phyloP scores from a whole-genome alignment of 2,888 invertebrate genomes.

The Nemotelus pantherinus region DNA sequence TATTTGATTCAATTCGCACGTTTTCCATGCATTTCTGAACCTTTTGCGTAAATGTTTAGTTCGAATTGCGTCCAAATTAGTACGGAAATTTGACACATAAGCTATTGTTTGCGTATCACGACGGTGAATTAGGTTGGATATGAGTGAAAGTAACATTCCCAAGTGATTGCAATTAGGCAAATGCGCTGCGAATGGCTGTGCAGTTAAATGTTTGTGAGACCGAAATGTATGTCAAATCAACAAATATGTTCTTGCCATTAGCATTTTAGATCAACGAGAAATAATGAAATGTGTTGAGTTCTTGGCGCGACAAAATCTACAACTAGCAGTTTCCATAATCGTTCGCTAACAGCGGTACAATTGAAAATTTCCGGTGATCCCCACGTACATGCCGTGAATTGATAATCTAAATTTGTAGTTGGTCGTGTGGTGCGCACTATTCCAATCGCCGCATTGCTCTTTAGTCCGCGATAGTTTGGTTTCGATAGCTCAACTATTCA shows the following conservation, averaged over 20 bases:
- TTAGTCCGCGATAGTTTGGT: neutral
- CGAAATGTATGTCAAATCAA: neutral
- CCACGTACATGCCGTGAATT: slow-evolving; percentile 28
- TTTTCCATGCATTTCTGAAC: neutral
- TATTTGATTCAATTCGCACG: neutral
- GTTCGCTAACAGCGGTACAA: slow-evolving; percentile 29
- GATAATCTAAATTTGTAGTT: slow-evolving; percentile 19
- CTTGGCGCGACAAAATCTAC: slow-evolving; percentile 1
- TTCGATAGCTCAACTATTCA: neutral
- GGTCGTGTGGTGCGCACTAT: slow-evolving; percentile 30
- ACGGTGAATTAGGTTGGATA: neutral
- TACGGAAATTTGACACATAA: neutral
- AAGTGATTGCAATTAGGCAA: neutral
- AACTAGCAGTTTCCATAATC: slow-evolving; percentile 4
- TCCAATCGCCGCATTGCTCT: neutral
- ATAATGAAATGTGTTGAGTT: neutral
- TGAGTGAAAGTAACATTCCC: slow-evolving; percentile 9
- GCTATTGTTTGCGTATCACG: neutral
- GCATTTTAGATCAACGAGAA: slow-evolving; percentile 3
- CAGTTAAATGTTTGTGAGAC: neutral
- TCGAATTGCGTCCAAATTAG: neutral
- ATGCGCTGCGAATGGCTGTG: neutral
- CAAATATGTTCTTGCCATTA: slow-evolving; percentile 2
- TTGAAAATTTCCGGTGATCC: slow-evolving; percentile 38
- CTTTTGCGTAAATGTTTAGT: neutral